Conservation (phyloP, 1,140 invertebrate genomes). For the Epicauta chinensis region DNA sequence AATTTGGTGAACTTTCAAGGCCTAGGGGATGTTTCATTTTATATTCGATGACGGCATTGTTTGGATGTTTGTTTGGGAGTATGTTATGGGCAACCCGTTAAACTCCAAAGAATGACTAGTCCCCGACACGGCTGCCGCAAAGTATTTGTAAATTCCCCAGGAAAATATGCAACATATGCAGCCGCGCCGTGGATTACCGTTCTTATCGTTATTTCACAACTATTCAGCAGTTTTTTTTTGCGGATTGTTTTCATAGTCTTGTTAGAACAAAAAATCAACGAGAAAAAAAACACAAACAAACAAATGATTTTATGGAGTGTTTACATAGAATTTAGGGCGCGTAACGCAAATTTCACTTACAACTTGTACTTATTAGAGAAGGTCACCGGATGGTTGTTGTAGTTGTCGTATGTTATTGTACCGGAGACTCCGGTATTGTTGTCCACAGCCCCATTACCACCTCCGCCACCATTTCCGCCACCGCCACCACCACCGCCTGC, state of each 20-base stretch:
- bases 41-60: background rate
- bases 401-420: slow-evolving; percentile 38
- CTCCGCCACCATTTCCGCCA: slow-evolving; percentile 15
- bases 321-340: slow-evolving; percentile 19
- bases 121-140: no score
- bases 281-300: no score
- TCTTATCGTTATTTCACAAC: no score
- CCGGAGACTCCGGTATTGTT: slow-evolving; percentile 27
- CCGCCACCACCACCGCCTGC: slow-evolving; percentile 40
- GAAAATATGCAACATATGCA: no score
- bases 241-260: no score
- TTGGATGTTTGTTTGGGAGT: slow-evolving; percentile 5
- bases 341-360: slow-evolving; percentile 30
- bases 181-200: no score
- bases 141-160: no score
- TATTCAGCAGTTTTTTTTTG: no score
- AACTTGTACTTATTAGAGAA: slow-evolving; percentile 42
- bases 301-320: slow-evolving; percentile 15
- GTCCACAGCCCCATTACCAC: slow-evolving; percentile 34
- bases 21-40: slow-evolving; percentile 23
- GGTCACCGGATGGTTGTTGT: slow-evolving; percentile 37
- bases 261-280: no score
- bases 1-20: slow-evolving; percentile 23
- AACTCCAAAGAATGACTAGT: slow-evolving; percentile 23
- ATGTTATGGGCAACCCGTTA: slow-evolving; percentile 24